Conservation (phyloP, 2,888 invertebrate genomes). For the Panopea generosa region DNA sequence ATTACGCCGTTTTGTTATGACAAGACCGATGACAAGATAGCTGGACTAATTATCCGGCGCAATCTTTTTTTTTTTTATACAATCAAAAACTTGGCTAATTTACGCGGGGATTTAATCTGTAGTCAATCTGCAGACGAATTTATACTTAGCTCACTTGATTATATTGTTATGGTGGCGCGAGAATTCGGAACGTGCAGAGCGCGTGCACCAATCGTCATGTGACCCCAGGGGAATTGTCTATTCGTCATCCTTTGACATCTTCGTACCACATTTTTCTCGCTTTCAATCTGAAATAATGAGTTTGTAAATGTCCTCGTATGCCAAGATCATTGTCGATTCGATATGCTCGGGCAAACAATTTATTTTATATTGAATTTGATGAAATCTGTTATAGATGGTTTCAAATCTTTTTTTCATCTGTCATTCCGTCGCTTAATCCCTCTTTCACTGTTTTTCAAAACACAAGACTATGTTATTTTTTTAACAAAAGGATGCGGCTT, state of each 20-base stretch:
- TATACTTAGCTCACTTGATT: conserved; percentile 46
- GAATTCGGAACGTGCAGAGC: conserved; percentile 49
- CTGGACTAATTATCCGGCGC: background rate
- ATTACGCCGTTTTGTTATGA: conserved; percentile 17
- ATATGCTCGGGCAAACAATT: conserved; percentile 62
- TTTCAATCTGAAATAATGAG: conserved; percentile 60
- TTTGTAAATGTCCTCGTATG: conserved; percentile 67
- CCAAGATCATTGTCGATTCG: conserved; percentile 58
- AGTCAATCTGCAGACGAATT: conserved; percentile 48
- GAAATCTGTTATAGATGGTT: conserved; percentile 43
- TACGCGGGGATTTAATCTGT: conserved; percentile 36
- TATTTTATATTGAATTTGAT: conserved; percentile 70
- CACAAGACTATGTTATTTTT: background rate
- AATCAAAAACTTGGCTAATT: background rate
- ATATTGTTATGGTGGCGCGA: conserved; percentile 29
- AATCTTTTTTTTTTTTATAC: background rate
- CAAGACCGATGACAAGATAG: conserved; percentile 9
- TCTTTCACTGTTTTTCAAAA: conserved; percentile 24
- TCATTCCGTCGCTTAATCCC: conserved; percentile 44
- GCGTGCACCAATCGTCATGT: conserved; percentile 58
- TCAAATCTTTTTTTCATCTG: conserved; percentile 38
- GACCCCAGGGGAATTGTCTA: conserved; percentile 58
- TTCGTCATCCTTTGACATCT: conserved; percentile 59
- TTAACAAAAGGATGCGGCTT: conserved; percentile 50
- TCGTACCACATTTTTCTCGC: conserved; percentile 60